Evolutionary conservation across 1,140 invertebrate species (phyloP).

Genomic region (Drosophila tani): DNA sequence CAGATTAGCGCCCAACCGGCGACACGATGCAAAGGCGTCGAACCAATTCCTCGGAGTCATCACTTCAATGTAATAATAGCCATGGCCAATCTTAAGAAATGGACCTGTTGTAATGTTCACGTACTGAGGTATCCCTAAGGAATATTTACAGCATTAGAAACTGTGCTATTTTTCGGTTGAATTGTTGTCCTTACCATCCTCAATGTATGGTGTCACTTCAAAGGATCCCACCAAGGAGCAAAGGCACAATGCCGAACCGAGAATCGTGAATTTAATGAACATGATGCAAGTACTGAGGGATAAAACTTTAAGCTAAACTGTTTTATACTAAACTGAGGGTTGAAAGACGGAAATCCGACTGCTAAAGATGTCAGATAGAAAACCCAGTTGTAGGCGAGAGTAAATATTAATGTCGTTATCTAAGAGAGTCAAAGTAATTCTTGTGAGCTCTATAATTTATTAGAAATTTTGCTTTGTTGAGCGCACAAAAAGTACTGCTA

Average conservation of each 20-base stretch:
- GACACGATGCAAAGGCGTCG: conserved; percentile 25
- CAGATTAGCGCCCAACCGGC: conserved; percentile 11
- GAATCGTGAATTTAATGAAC: neutral
- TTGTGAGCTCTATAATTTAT: too few relatives aligned
- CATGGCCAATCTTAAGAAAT: neutral
- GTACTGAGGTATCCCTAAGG: neutral
- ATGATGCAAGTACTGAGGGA: neutral
- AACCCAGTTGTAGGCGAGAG: too few relatives aligned
- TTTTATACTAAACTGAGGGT: conserved; percentile 1
- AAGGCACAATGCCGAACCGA: neutral
- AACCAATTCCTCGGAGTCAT: conserved; percentile 14
- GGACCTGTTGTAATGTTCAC: neutral
- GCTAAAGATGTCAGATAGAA: too few relatives aligned
- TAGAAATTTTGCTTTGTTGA: too few relatives aligned
- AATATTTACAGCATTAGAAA: neutral
- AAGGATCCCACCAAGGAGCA: neutral
- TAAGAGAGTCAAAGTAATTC: too few relatives aligned
- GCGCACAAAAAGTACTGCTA: too few relatives aligned
- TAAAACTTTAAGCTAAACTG: fast-evolving
- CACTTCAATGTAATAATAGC: neutral
- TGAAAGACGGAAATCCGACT: too few relatives aligned
- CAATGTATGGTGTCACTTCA: neutral
- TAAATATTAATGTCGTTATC: too few relatives aligned
- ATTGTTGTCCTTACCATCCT: neutral
- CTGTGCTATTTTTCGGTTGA: neutral